Evolutionary conservation across 2,113 vertebrate species (phyloP).

Genomic region (Phalacrocorax aristotelis): DNA sequence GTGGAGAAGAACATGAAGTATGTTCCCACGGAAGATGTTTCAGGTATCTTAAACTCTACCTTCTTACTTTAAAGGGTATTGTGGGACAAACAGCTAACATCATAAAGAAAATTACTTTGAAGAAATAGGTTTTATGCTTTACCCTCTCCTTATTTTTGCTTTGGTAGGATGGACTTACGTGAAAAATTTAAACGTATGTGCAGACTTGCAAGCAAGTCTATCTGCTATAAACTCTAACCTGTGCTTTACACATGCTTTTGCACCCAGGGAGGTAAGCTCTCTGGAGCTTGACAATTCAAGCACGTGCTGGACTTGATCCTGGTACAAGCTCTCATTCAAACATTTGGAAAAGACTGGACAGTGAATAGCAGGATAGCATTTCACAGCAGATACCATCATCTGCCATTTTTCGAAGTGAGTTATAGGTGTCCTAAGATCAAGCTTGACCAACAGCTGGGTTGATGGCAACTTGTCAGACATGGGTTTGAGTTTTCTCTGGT

Average conservation of each 20-base stretch:
- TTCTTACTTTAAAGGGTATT: neutral
- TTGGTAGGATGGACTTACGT: neutral
- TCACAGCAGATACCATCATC: neutral
- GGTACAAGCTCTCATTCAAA: neutral
- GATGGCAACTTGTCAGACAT: neutral
- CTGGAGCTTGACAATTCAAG: neutral
- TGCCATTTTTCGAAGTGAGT: neutral
- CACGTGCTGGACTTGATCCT: neutral
- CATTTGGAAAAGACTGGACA: neutral
- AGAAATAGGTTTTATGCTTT: neutral
- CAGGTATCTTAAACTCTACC: conserved; percentile 80
- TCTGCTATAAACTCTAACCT: neutral
- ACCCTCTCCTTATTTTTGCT: neutral
- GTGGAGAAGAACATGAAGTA: conserved; percentile 92
- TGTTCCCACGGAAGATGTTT: conserved; percentile 89
- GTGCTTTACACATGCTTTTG: neutral
- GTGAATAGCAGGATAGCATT: neutral
- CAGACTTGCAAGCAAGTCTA: neutral
- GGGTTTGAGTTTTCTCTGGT: neutral
- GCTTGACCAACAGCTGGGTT: neutral
- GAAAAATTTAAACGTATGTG: neutral
- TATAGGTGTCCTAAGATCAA: neutral
- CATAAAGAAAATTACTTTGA: neutral
- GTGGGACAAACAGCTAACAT: neutral
- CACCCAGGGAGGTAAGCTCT: neutral